These are phyloP conservation scores for Drosophila micromelanica DNA, from an alignment of 1,140 invertebrate species.

Conservation along the genomic window DNA sequence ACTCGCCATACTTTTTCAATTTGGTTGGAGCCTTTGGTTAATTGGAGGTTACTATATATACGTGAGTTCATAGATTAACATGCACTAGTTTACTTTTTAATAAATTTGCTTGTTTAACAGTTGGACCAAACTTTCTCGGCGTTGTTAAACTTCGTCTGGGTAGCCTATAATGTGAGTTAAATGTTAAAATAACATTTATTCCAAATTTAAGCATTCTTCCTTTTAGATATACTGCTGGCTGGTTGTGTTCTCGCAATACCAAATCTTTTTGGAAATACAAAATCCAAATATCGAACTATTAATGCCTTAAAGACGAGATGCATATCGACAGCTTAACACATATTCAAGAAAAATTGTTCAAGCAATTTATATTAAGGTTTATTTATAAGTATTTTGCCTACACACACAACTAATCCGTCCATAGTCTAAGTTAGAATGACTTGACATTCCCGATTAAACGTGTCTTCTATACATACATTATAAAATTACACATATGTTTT, in stretches of 20 bases:
- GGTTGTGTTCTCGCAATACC: slow-evolving; percentile 93
- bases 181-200: neutral
- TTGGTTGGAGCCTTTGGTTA: slow-evolving; percentile 92
- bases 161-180: slow-evolving; percentile 91
- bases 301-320: slow-evolving; percentile 85
- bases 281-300: slow-evolving; percentile 94
- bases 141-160: slow-evolving; percentile 91
- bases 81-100: slow-evolving; percentile 1
- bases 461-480: slow-evolving; percentile 40
- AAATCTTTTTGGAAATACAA: slow-evolving; percentile 91
- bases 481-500: slow-evolving; percentile 32
- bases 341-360: slow-evolving; percentile 8
- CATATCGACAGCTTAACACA: slow-evolving; percentile 22
- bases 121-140: slow-evolving; percentile 91
- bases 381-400: slow-evolving; percentile 14
- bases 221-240: slow-evolving; percentile 93
- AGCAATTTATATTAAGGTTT: slow-evolving; percentile 13
- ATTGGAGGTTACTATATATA: slow-evolving; percentile 95
- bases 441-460: slow-evolving; percentile 28
- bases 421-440: slow-evolving; percentile 10
- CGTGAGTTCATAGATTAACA: slow-evolving; percentile 88
- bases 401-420: slow-evolving; percentile 28
- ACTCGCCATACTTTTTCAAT: slow-evolving; percentile 90
- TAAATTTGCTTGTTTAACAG: slow-evolving; percentile 84
- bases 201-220: neutral